A percentile compares a stretch with the other conserved stretches of the same genome.
These are phyloP conservation scores for Mesorhabditis belari DNA, from an alignment of 2,888 invertebrate genomes.

Conservation along the genomic window DNA sequence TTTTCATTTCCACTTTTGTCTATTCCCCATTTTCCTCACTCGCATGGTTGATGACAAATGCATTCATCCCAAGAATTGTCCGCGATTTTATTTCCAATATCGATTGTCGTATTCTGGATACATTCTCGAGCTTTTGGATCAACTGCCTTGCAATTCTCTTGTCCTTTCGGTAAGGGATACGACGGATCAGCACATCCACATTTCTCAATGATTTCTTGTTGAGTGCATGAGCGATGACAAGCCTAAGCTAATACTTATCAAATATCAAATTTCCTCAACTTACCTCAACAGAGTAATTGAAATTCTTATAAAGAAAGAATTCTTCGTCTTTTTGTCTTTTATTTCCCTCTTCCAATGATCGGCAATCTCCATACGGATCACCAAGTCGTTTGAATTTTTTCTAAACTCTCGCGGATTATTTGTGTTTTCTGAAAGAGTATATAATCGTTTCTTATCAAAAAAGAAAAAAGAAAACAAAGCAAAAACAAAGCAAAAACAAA, in stretches of 20 bases:
- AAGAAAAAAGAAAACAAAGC: too few species aligned
- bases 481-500: too few species aligned
- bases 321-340: too few species aligned
- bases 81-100: constrained; percentile 39
- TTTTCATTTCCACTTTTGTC: too few species aligned
- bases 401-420: constrained; percentile 17
- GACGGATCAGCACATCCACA: constrained; percentile 51
- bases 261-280: neutral
- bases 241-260: constrained; percentile 16
- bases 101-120: constrained; percentile 42
- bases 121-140: constrained; percentile 47
- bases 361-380: constrained; percentile 47
- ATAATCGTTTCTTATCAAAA: neutral
- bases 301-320: constrained; percentile 42
- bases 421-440: neutral
- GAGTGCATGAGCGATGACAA: constrained; percentile 49
- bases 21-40: constrained; percentile 32
- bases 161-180: constrained; percentile 39
- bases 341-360: constrained; percentile 42
- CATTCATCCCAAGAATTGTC: constrained; percentile 35
- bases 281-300: constrained; percentile 49
- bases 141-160: constrained; percentile 31
- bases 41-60: constrained; percentile 50
- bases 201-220: constrained; percentile 36
- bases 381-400: constrained; percentile 49